Base-by-base conservation (phyloP, 1,140 invertebrate species). In the Drosophila erecta region DNA sequence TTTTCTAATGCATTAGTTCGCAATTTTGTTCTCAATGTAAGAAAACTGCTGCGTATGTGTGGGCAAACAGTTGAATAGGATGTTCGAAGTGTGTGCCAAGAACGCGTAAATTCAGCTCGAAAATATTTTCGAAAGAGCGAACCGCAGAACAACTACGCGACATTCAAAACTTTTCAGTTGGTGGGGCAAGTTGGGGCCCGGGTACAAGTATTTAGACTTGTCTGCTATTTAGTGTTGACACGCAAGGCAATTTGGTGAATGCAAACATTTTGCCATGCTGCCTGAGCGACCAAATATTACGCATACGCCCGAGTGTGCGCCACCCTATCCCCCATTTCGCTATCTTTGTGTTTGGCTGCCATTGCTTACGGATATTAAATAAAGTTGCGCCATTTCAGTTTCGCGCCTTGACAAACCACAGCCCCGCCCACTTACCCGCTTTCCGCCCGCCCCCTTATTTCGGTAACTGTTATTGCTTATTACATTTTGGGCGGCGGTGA, bases 161-260 rank as follows among this genome's bases (percentile, higher is more conserved):
- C 66, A 77, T 81, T 81, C 78, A 66, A 87, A 86, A 78, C 66
- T 86, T 86, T 86, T 81, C 46, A 50, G 37, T 3, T 30, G 7
- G 7, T 30, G 2, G 20, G 30, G 35, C 7, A 24, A 22, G 41
- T 47, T 30, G 59, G 12, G 40, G 33, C 3, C 35, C 17, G 53
- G 20, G 27, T 69, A 70, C 50, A 70, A 70, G 66, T 69, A 70
- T 84, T 84, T 81, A 84, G 81, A 80, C 80, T 81, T 83, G 84
- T 80, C 79, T 84, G 72, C 84, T 83, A 91, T 91, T 91, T 86
- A 74, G 78, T 91, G 89, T 91, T 90, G 90, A 91, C 90, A 91
- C 79, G 81, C 89, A 64, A 83, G 74, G 85, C 84, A 90, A 90
- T 91, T 91, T 83, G 65, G 81, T 64, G 86, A 85, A 87, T 78